phyloP scores from a whole-genome alignment of 2,113 vertebrate genomes.

The Sporophila hypoxantha region DNA sequence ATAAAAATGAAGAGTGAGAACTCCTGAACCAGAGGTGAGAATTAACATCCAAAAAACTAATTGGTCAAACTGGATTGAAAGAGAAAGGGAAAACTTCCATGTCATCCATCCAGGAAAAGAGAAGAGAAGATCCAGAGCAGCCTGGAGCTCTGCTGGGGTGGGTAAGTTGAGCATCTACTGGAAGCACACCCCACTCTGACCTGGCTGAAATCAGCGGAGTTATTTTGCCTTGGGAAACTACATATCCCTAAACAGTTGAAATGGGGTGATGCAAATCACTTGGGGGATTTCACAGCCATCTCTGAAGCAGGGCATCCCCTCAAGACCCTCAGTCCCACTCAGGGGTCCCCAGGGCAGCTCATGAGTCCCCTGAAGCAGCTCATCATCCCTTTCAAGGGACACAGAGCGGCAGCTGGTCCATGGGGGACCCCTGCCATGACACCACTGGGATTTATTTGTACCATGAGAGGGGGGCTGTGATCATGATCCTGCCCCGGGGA shows the following conservation, averaged over 20 bases:
- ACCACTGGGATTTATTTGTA: background rate
- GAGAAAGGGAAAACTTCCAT: background rate
- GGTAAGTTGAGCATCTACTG: background rate
- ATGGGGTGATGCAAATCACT: fast-evolving
- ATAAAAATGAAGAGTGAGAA: background rate
- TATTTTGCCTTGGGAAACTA: background rate
- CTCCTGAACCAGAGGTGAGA: background rate
- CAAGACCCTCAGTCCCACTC: background rate
- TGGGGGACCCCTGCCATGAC: background rate
- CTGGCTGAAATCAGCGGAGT: fast-evolving
- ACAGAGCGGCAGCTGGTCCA: background rate
- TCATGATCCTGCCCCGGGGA: background rate
- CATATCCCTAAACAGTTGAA: background rate
- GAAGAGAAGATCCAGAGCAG: background rate
- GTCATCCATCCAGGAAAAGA: background rate
- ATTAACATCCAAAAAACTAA: background rate
- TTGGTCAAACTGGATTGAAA: background rate
- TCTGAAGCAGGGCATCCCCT: background rate
- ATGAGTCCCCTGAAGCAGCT: background rate
- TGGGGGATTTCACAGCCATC: background rate
- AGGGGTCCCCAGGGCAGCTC: background rate
- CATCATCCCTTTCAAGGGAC: background rate
- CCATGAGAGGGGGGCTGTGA: background rate
- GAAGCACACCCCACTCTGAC: background rate
- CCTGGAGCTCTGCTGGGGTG: background rate